Percentiles rank a stretch among this genome's conserved stretches.
Conservation (phyloP, 2,113 vertebrate species). For the Paradisaea rubra region DNA sequence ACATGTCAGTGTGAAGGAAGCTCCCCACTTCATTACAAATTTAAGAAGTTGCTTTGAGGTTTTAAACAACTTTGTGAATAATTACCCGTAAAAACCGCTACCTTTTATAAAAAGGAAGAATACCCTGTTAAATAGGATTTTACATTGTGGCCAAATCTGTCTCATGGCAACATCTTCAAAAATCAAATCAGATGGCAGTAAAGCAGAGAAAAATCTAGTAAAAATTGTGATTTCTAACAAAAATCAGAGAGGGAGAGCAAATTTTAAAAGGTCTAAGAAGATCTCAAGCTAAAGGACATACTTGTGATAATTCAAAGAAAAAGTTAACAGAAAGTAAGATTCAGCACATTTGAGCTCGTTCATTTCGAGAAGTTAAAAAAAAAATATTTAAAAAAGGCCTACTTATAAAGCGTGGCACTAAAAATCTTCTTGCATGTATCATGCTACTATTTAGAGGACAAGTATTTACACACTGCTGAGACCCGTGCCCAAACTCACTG, state of each 20-base stretch:
- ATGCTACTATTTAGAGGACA: constrained; percentile 21
- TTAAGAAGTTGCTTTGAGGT: not conserved
- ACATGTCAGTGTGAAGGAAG: not conserved
- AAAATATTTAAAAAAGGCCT: not conserved
- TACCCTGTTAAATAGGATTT: not conserved
- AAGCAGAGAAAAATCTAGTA: not conserved
- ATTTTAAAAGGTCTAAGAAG: not conserved
- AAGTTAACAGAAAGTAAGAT: not conserved
- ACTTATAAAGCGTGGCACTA: not conserved
- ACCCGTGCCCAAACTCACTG: not conserved
- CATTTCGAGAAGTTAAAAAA: not conserved
- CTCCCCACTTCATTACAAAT: not conserved
- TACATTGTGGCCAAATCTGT: not conserved
- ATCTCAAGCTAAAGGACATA: not conserved
- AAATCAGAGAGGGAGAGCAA: not conserved
- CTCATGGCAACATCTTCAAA: constrained; percentile 30
- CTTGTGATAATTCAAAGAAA: constrained; percentile 9
- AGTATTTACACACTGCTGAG: not conserved
- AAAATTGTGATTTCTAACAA: not conserved
- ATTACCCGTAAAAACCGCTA: not conserved
- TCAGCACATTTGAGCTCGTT: not conserved
- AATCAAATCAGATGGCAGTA: not conserved
- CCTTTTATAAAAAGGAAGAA: not conserved
- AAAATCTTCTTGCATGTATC: not conserved
- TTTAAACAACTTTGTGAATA: constrained; percentile 4